phyloP scores from a whole-genome alignment of 2,113 vertebrate genomes.

The Procapra przewalskii region DNA sequence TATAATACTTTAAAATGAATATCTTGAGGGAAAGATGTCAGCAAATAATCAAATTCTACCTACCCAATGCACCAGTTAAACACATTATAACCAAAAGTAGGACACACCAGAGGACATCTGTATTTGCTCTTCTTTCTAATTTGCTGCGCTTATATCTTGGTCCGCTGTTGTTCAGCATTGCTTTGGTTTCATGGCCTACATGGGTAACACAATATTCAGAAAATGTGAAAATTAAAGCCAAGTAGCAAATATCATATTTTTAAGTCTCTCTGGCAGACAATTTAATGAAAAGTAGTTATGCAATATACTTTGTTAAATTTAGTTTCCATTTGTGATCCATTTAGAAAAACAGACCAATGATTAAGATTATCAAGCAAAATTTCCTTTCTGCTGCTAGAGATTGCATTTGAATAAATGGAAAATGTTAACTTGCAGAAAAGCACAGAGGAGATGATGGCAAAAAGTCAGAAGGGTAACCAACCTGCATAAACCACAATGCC shows the following conservation, averaged over 20 bases:
- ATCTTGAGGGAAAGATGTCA: neutral
- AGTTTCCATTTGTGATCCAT: neutral
- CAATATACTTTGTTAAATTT: neutral
- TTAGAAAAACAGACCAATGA: neutral
- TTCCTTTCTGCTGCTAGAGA: neutral
- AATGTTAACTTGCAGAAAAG: neutral
- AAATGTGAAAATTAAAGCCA: neutral
- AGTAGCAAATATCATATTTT: neutral
- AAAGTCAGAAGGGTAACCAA: constrained; percentile 69
- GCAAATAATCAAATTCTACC: constrained; percentile 48
- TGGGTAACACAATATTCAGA: neutral
- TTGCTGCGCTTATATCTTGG: constrained; percentile 92
- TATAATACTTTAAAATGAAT: neutral
- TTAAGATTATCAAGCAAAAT: neutral
- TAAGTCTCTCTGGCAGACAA: neutral
- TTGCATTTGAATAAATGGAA: neutral
- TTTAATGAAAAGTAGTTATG: neutral
- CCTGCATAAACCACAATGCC: constrained; percentile 97
- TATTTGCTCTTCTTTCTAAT: constrained; percentile 90
- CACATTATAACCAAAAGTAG: constrained; percentile 92
- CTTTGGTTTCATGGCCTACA: constrained; percentile 96
- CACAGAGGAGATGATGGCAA: neutral
- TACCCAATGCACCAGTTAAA: constrained; percentile 88
- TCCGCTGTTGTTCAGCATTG: constrained; percentile 95
- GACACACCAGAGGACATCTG: constrained; percentile 93